Base-by-base conservation (phyloP, 2,888 invertebrate species). In the Bugula neritina region DNA sequence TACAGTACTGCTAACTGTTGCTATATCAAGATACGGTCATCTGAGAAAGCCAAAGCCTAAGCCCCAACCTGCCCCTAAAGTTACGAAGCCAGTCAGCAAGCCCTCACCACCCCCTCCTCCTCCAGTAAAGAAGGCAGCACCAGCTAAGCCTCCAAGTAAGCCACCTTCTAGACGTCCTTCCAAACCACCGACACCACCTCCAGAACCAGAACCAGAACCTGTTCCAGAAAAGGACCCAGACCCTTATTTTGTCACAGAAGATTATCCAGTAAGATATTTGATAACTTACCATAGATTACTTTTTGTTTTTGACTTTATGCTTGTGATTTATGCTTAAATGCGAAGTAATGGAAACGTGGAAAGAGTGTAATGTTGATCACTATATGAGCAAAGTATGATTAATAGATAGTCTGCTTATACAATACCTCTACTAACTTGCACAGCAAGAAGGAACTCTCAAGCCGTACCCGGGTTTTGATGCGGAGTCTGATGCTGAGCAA, bases 161-260 rank as follows among this genome's bases (percentile, higher is more conserved):
- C 70, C 76, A 74, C 73, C 73, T 43, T 74, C 74, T 17, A 76
- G 76, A 5, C 72, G 72, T 71, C 71, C 73, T 31, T 57, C 31
- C 1, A 55, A 74, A 1, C 75, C 75, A 69, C 75, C 76, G 5
- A 71, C 74, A 54, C 73, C 75, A 43, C 74, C 77, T 72, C 75
- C 77, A 29, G 72, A 73, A 72, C 74, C 73, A n/a, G 76, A 72
- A 69, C 73, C 72, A 58, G 69, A 75, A 72, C 74, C 74, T 27
- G 73, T 74, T 63, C 72, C 75, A 25, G 81, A 82, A n/a, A 70
- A 31, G 27, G 70, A 70, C 31, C 70, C 70, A 71, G 78, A 79
- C 69, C 79, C 83, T n/a, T 84, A 79, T 73, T 83, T 80, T 77
- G 82, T 80, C 73, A 83, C 81, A 76, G 84, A 84, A 75, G 77